phyloP scores from a whole-genome alignment of 2,113 vertebrate species.

The Otocyon megalotis region DNA sequence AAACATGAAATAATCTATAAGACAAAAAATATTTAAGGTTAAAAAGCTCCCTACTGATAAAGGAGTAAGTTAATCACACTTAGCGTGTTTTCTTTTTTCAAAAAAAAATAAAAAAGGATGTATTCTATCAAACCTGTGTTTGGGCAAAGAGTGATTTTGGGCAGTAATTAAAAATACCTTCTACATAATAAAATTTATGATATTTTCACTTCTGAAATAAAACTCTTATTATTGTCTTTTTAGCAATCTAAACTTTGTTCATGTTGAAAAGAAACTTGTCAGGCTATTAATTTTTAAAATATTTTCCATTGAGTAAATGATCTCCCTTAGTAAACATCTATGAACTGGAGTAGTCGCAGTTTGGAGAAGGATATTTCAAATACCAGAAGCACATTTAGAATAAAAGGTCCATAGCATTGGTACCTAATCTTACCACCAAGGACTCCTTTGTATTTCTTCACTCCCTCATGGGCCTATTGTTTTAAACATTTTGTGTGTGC shows the following conservation, averaged over 20 bases:
- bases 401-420: neutral
- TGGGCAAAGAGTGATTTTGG: neutral
- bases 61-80: constrained; percentile 2
- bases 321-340: neutral
- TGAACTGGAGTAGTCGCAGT: neutral
- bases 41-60: constrained; percentile 18
- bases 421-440: neutral
- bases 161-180: neutral
- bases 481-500: constrained; percentile 6
- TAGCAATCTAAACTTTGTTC: constrained; percentile 37
- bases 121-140: neutral
- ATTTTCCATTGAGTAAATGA: constrained; percentile 28
- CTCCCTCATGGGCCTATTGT: neutral
- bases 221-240: neutral
- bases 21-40: constrained; percentile 25
- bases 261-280: neutral
- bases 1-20: constrained; percentile 29
- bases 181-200: neutral
- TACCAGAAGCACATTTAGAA: constrained; percentile 11
- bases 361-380: constrained; percentile 48
- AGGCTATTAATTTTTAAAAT: neutral
- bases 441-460: constrained; percentile 21
- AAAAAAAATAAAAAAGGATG: neutral
- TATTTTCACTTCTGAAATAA: constrained; percentile 55
- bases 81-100: neutral